Conservation (phyloP, 2,797 vertebrate genomes). For the Platalea minor region DNA sequence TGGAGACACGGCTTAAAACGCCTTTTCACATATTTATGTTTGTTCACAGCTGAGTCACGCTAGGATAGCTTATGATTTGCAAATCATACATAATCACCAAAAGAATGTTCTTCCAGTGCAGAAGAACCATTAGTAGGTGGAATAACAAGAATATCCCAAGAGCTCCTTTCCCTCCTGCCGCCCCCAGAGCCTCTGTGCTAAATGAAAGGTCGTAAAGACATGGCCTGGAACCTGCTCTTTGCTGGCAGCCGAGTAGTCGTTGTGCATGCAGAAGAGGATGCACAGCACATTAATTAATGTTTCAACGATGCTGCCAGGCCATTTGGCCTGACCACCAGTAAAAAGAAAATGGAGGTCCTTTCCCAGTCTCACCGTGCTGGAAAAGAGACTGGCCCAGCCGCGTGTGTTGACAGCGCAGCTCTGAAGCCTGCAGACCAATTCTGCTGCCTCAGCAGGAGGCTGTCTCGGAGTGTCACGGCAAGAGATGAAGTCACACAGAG, state of each 20-base stretch:
- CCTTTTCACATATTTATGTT: conserved; percentile 1
- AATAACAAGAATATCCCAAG: background rate
- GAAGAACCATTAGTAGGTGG: background rate
- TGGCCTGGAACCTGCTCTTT: background rate
- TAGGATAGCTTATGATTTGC: background rate
- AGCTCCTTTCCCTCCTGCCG: background rate
- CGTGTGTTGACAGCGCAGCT: background rate
- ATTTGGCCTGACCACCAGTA: background rate
- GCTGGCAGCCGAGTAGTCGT: accelerated
- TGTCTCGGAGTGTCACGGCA: background rate
- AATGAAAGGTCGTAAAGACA: background rate
- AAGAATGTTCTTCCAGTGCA: background rate
- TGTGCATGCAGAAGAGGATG: background rate
- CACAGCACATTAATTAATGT: background rate
- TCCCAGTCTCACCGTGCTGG: accelerated
- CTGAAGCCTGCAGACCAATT: background rate
- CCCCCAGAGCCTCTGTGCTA: background rate
- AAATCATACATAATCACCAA: background rate
- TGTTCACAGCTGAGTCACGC: background rate
- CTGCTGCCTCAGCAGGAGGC: background rate
- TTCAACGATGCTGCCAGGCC: background rate
- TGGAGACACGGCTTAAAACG: background rate
- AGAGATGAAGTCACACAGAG: background rate
- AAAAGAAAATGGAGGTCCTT: background rate
- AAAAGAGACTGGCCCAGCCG: background rate